Conservation (phyloP, 2,797 vertebrate species). For the Ataeniobius toweri region DNA sequence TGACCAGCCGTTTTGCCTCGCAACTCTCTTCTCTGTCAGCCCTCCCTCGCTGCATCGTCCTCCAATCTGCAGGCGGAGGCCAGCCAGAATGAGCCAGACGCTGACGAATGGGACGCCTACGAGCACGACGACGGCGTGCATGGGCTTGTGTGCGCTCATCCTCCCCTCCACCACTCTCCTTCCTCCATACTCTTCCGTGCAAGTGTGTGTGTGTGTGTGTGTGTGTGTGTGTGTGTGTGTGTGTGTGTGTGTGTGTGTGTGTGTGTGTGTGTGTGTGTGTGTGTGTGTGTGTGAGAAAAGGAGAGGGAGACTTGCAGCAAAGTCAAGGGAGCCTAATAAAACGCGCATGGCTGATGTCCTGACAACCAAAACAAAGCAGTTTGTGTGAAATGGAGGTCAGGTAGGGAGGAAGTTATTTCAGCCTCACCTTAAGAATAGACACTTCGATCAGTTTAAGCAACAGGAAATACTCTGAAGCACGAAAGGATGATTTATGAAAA, state of each 20-base stretch:
- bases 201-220: slow-evolving; percentile 58
- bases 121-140: slow-evolving; percentile 44
- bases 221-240: slow-evolving; percentile 61
- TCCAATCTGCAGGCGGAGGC: slow-evolving; percentile 76
- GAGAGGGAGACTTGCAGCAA: slow-evolving; percentile 68
- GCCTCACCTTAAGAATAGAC: not conserved
- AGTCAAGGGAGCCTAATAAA: slow-evolving; percentile 69
- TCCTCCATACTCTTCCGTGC: slow-evolving; percentile 3
- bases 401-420: slow-evolving; percentile 10
- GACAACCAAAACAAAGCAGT: slow-evolving; percentile 75
- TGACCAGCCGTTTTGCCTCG: slow-evolving; percentile 87
- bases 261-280: slow-evolving; percentile 61
- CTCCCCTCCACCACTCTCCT: not conserved
- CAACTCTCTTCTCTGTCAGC: slow-evolving; percentile 78
- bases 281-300: slow-evolving; percentile 51
- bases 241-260: slow-evolving; percentile 60
- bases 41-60: slow-evolving; percentile 66
- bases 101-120: slow-evolving; percentile 70
- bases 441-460: not conserved
- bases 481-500: not conserved
- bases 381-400: slow-evolving; percentile 52
- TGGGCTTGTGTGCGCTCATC: slow-evolving; percentile 45
- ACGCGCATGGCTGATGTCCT: slow-evolving; percentile 64
- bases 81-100: slow-evolving; percentile 70
- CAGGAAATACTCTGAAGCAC: not conserved